Evolutionary conservation across 2,888 invertebrate genomes (phyloP).

Genomic region (Cristatella mucedo): DNA sequence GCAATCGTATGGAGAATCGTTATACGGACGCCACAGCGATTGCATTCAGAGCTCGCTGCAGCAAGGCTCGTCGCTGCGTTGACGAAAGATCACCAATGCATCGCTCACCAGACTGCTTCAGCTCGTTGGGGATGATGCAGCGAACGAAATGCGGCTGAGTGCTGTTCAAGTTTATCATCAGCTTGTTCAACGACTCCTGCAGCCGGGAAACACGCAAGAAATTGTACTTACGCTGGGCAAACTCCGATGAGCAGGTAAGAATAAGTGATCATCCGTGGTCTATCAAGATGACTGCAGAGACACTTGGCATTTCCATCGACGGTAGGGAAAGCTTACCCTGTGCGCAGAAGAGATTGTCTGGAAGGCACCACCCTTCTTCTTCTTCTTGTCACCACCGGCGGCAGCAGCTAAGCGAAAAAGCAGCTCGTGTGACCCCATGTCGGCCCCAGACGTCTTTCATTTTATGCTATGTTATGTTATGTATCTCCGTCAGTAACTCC

Average conservation of each 20-base stretch:
- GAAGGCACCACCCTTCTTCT: constrained; percentile 94
- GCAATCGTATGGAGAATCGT: no score
- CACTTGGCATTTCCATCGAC: background rate
- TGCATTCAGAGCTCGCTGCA: no score
- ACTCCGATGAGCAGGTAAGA: background rate
- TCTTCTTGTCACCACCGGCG: constrained; percentile 47
- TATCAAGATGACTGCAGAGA: background rate
- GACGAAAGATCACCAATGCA: constrained; percentile 86
- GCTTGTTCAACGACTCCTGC: constrained; percentile 58
- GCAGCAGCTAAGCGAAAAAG: no score
- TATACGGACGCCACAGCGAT: no score
- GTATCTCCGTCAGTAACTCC: no score
- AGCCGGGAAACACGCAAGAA: background rate
- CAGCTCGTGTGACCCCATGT: no score
- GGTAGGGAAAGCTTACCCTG: constrained; percentile 51
- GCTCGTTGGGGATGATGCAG: constrained; percentile 93
- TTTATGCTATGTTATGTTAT: no score
- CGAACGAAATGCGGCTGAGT: constrained; percentile 98
- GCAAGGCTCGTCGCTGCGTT: no score
- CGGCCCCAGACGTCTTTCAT: constrained; percentile 40
- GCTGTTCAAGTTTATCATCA: constrained; percentile 86
- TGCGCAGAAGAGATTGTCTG: constrained; percentile 97
- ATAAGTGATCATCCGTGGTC: background rate
- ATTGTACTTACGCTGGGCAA: background rate
- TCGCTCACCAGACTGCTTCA: constrained; percentile 54